These are phyloP conservation scores for Salmo trutta DNA, from an alignment of 2,797 vertebrate species.

Conservation along the genomic window DNA sequence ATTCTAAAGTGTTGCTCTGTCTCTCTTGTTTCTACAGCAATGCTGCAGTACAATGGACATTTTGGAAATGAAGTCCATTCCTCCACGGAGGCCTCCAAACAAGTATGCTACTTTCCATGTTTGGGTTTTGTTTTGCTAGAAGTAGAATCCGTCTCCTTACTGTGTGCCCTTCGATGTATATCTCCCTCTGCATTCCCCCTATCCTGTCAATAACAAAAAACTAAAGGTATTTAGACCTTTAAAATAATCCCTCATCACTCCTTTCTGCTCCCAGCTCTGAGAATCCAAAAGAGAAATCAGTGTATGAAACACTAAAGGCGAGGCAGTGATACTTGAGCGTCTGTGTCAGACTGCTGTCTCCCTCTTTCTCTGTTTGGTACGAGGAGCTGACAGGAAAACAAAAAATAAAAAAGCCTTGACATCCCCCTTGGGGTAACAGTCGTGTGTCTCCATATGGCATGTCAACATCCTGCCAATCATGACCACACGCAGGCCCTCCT, in stretches of 20 bases:
- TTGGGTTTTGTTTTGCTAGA: no score
- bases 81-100: slow-evolving; percentile 86
- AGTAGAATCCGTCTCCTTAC: background rate
- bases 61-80: slow-evolving; percentile 88
- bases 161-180: background rate
- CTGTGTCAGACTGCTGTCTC: slow-evolving; percentile 5
- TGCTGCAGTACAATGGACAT: slow-evolving; percentile 88
- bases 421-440: slow-evolving; percentile 70
- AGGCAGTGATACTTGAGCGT: slow-evolving; percentile 43
- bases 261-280: background rate
- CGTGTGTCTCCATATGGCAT: slow-evolving; percentile 76
- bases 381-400: slow-evolving; percentile 72
- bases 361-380: slow-evolving; percentile 46
- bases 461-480: slow-evolving; percentile 76
- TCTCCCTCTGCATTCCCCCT: slow-evolving; percentile 17
- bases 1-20: background rate
- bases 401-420: slow-evolving; percentile 60
- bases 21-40: slow-evolving; percentile 82
- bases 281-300: background rate
- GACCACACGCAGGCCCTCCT: slow-evolving; percentile 46
- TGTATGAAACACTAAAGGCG: slow-evolving; percentile 7
- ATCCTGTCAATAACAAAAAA: slow-evolving; percentile 36
- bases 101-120: slow-evolving; percentile 76
- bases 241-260: background rate
- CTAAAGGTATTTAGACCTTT: background rate